Evolutionary conservation across 1,140 invertebrate species (phyloP), one percentile per base, ranked within the genome.

Genomic region (Vanessa atalanta): DNA sequence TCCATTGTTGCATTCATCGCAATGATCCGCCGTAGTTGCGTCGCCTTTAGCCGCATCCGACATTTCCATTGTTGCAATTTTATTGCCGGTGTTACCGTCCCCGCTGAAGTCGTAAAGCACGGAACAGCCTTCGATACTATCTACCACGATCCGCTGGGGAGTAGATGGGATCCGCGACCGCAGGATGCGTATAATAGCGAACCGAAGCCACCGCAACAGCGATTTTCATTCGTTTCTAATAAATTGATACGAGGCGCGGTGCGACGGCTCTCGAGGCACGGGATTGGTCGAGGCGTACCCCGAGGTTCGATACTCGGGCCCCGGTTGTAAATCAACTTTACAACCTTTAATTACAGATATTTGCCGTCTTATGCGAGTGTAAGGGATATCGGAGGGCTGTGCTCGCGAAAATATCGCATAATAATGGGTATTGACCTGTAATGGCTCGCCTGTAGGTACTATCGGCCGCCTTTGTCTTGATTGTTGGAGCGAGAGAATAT

Each of bases 331-430:
- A 92, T 92, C 90, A 92, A 90, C 85, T 92, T 92, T 92, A 92
- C 89, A 91, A 88, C 90, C 88, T 91, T 91, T 92, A 92, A 92
- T 92, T 92, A 91, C 89, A 92, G 87, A 92, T 90, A 91, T 92
- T 92, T 89, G 87, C 89, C 87, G 83, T 92, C 88, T 88, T 85
- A 90, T 91, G 87, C 84, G 86, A 87, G 83, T 81, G 88, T 83
- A 87, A 80, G 89, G 85, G 86, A 86, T 91, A 88, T 90, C 88
- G 87, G 84, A 86, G 89, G 88, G 88, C 84, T 76, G 91, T 76
- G 88, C 88, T 90, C 89, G 88, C 86, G 86, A 91, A 91, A 93
- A 91, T 90, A 93, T 93, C 88, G 87, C 85, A 87, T 93, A 93
- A 93, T 93, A 93, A 93, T 91, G 88, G 89, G 86, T 90, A 91